These are phyloP conservation scores for Biston stratarius DNA, from an alignment of 2,888 invertebrate species.

Conservation along the genomic window DNA sequence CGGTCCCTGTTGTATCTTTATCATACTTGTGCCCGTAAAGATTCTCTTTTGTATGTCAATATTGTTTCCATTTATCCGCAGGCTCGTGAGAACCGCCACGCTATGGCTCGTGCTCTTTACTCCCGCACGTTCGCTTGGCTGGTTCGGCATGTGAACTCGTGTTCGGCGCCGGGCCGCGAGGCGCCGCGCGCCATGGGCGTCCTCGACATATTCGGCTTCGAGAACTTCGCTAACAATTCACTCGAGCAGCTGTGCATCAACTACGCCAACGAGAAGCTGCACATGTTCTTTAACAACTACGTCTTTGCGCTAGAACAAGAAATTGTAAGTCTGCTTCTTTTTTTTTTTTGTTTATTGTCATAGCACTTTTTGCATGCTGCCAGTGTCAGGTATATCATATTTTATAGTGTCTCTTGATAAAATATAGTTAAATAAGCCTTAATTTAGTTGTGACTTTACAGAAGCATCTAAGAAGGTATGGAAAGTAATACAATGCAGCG, in stretches of 20 bases:
- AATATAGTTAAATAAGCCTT: too few relatives aligned
- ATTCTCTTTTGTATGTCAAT: too few relatives aligned
- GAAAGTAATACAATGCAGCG: too few relatives aligned
- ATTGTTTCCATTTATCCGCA: slow-evolving; percentile 54
- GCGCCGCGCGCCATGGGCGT: slow-evolving; percentile 93
- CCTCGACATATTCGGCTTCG: slow-evolving; percentile 97
- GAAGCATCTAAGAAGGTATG: too few relatives aligned
- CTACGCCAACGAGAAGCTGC: slow-evolving; percentile 97
- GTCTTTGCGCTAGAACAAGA: slow-evolving; percentile 98
- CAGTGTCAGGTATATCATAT: too few relatives aligned
- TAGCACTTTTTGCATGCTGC: not conserved
- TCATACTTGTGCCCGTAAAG: too few relatives aligned
- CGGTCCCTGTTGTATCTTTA: too few relatives aligned
- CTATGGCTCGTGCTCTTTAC: slow-evolving; percentile 97
- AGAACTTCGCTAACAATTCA: slow-evolving; percentile 96
- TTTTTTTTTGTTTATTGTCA: not conserved
- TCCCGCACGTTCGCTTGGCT: slow-evolving; percentile 97
- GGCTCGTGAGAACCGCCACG: slow-evolving; percentile 96
- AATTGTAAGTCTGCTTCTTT: slow-evolving; percentile 88
- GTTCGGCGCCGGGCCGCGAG: slow-evolving; percentile 95
- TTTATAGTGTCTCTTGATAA: too few relatives aligned
- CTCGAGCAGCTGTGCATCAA: slow-evolving; percentile 97
- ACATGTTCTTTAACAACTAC: slow-evolving; percentile 98
- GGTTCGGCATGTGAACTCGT: slow-evolving; percentile 96
- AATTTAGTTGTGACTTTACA: too few relatives aligned